phyloP scores from a whole-genome alignment of 2,888 invertebrate genomes.

The Pyrgus malvae region DNA sequence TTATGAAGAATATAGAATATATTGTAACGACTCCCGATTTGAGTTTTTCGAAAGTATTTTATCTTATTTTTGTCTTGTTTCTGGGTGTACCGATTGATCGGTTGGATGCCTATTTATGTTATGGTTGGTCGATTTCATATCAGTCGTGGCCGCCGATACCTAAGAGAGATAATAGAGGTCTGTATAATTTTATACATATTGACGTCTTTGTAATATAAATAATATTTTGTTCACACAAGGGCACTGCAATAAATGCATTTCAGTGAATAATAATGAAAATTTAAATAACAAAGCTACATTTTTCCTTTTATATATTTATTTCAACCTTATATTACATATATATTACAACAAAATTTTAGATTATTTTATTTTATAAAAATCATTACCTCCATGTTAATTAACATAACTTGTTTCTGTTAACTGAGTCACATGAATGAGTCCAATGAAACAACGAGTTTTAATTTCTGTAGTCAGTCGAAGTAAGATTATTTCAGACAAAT shows the following conservation, averaged over 20 bases:
- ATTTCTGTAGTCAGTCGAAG: too few relatives aligned
- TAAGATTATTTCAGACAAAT: too few relatives aligned
- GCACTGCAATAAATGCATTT: conserved; percentile 60
- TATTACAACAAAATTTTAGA: conserved; percentile 9
- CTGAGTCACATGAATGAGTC: too few relatives aligned
- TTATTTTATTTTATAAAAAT: conserved; percentile 8
- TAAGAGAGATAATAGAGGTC: conserved; percentile 35
- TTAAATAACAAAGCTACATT: conserved; percentile 69
- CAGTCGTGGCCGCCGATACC: conserved; percentile 35
- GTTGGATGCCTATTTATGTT: conserved; percentile 23
- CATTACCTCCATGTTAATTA: not conserved
- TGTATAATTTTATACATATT: conserved; percentile 50
- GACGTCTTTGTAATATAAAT: conserved; percentile 49
- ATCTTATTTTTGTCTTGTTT: conserved; percentile 35
- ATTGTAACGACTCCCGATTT: conserved; percentile 71
- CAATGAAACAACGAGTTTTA: too few relatives aligned
- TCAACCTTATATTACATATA: conserved; percentile 23
- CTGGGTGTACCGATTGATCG: conserved; percentile 27
- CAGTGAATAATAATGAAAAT: conserved; percentile 54
- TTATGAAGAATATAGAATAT: conserved; percentile 79
- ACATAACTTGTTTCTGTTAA: too few relatives aligned
- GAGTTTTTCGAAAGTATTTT: conserved; percentile 53
- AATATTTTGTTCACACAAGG: conserved; percentile 53
- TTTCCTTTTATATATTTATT: conserved; percentile 35
- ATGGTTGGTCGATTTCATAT: conserved; percentile 42